These are phyloP conservation scores for Rotaria macrura DNA, from an alignment of 2,888 invertebrate genomes.

Conservation along the genomic window DNA sequence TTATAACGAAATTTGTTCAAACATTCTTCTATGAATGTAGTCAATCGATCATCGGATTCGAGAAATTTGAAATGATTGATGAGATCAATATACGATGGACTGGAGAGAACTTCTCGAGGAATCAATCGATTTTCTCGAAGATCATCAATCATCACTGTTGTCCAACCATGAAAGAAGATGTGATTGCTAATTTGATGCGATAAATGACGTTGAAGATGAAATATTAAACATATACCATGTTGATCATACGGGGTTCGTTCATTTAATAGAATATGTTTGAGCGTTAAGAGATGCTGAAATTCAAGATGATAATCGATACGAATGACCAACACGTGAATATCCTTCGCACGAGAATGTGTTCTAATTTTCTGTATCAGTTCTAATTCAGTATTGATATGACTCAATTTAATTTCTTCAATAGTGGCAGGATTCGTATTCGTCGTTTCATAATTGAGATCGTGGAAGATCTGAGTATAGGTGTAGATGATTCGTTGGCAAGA, in stretches of 20 bases:
- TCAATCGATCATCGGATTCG: neutral
- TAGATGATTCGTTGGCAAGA: neutral
- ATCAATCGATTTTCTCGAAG: neutral
- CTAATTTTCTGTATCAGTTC: neutral
- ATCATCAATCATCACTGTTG: neutral
- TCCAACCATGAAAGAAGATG: conserved; percentile 6
- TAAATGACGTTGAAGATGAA: conserved; percentile 17
- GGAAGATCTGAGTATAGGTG: neutral
- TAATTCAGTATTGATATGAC: neutral
- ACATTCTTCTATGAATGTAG: neutral
- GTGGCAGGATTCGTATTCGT: neutral
- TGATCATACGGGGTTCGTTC: neutral
- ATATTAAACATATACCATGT: neutral
- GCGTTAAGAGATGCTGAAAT: neutral
- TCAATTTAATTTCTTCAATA: neutral
- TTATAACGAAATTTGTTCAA: neutral
- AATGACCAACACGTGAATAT: neutral
- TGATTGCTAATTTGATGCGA: neutral
- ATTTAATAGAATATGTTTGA: neutral
- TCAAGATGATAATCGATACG: conserved; percentile 17
- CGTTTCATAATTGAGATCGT: neutral
- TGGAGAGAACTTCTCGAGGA: neutral
- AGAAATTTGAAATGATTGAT: neutral
- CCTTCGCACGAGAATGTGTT: neutral
- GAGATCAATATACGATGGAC: neutral